Conservation (phyloP, 2,113 vertebrate genomes). For the Taxidea taxus region DNA sequence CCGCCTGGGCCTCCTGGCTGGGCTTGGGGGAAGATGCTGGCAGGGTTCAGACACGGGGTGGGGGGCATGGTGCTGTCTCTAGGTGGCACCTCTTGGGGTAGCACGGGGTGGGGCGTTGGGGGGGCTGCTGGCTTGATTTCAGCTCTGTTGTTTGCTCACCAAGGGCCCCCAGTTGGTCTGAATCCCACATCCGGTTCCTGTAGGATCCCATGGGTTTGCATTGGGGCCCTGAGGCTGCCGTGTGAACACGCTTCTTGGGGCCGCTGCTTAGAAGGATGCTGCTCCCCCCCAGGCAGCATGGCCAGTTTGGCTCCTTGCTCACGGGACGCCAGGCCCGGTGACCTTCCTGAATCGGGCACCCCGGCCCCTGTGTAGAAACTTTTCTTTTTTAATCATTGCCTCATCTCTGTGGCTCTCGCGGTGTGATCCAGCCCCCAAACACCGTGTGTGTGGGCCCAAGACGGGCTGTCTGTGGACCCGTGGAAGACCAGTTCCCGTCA, state of each 20-base stretch:
- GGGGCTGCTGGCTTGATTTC: not conserved
- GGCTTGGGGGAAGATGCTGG: not conserved
- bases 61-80: not conserved
- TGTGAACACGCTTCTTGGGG: not conserved
- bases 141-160: slow-evolving; percentile 19
- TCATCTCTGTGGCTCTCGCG: not conserved
- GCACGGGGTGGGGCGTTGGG: not conserved
- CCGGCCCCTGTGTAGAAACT: not conserved
- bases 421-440: not conserved
- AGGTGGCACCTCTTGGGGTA: not conserved
- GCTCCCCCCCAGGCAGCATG: not conserved
- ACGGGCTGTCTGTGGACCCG: slow-evolving; percentile 15
- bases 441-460: not conserved
- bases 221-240: not conserved
- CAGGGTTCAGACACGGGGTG: not conserved
- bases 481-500: slow-evolving; percentile 21
- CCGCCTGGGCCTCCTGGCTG: not conserved
- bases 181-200: not conserved
- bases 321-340: not conserved
- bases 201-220: not conserved
- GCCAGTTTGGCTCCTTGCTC: not conserved
- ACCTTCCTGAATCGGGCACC: not conserved
- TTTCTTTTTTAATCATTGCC: not conserved
- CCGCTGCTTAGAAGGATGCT: not conserved
- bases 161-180: not conserved